Percentiles rank a stretch among this genome's conserved stretches.
Conservation (phyloP, 2,797 vertebrate species). For the Paramormyrops hopkinsi region DNA sequence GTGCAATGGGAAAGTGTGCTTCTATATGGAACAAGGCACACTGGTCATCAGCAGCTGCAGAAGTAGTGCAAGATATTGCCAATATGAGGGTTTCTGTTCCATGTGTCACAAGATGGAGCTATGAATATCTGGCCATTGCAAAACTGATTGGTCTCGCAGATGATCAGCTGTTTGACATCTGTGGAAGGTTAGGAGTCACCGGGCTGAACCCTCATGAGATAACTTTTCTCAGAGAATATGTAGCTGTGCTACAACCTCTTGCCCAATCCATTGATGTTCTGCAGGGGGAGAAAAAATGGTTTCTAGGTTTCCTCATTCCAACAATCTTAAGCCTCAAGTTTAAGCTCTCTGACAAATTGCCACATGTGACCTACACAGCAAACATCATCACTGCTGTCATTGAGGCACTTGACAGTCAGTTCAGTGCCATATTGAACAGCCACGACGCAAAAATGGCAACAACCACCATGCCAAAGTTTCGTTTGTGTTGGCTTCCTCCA, state of each 20-base stretch:
- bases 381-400: slow-evolving; percentile 25
- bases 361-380: slow-evolving; percentile 8
- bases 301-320: slow-evolving; percentile 25
- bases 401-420: slow-evolving; percentile 13
- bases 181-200: slow-evolving; percentile 2
- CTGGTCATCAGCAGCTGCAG: background rate
- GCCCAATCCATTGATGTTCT: slow-evolving; percentile 22
- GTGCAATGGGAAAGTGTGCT: slow-evolving; percentile 27
- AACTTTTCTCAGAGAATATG: slow-evolving; percentile 29
- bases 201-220: background rate
- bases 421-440: slow-evolving; percentile 13
- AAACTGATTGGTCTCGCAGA: slow-evolving; percentile 20
- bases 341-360: slow-evolving; percentile 22
- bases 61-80: slow-evolving; percentile 20
- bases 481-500: slow-evolving; percentile 18
- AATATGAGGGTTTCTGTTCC: slow-evolving; percentile 20
- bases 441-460: slow-evolving; percentile 31
- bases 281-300: slow-evolving; percentile 27
- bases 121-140: slow-evolving; percentile 23
- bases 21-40: slow-evolving; percentile 22
- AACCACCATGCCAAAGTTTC: slow-evolving; percentile 26
- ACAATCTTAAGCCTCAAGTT: slow-evolving; percentile 25
- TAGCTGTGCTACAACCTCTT: slow-evolving; percentile 21
- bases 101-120: slow-evolving; percentile 25
- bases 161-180: slow-evolving; percentile 24